phyloP scores from a whole-genome alignment of 2,888 invertebrate species.

The Axea sp. region DNA sequence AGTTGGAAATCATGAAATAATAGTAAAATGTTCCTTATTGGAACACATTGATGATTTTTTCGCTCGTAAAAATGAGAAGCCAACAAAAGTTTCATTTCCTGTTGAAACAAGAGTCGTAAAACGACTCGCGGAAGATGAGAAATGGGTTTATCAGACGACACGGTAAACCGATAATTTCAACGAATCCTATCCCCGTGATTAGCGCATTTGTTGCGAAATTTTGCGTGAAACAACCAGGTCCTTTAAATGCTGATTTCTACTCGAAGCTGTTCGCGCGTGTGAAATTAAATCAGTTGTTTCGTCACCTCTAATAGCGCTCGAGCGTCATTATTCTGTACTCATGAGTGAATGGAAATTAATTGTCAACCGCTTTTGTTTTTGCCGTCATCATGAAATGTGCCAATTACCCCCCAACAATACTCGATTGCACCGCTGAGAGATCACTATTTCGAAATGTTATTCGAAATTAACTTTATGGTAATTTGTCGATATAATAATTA shows the following conservation, averaged over 20 bases:
- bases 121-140: constrained; percentile 18
- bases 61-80: constrained; percentile 18
- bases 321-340: constrained; percentile 54
- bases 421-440: constrained; percentile 41
- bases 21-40: constrained; percentile 21
- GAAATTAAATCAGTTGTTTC: constrained; percentile 64
- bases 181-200: constrained; percentile 56
- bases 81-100: constrained; percentile 26
- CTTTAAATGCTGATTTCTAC: constrained; percentile 57
- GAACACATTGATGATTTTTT: constrained; percentile 18
- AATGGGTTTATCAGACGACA: constrained; percentile 65
- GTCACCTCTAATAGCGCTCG: constrained; percentile 43
- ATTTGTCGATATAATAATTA: constrained; percentile 53
- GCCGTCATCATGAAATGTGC: constrained; percentile 58
- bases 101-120: constrained; percentile 30
- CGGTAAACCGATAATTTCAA: constrained; percentile 64
- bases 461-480: constrained; percentile 61
- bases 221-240: constrained; percentile 13
- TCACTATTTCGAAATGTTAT: constrained; percentile 54
- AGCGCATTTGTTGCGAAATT: constrained; percentile 57
- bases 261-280: constrained; percentile 7
- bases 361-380: constrained; percentile 58
- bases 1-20: constrained; percentile 16
- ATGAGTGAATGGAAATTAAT: constrained; percentile 56
- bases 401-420: constrained; percentile 54